A percentile compares a stretch with the other conserved stretches of the same genome.
Conservation (phyloP, 2,113 vertebrate species). For the Psammodynastes pulverulentus region DNA sequence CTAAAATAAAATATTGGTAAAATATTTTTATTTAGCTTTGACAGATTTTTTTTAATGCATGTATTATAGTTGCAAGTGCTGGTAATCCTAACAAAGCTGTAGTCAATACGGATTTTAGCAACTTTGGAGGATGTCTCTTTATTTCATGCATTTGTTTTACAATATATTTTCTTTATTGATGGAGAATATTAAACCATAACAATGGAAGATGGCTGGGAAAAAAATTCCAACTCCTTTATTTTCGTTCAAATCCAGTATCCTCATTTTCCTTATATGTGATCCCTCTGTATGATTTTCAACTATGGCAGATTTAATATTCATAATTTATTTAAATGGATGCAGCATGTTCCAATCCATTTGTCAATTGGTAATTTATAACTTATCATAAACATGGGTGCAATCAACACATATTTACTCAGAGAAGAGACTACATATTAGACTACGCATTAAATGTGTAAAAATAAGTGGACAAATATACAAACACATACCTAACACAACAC, state of each 20-base stretch:
- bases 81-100: neutral
- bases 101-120: neutral
- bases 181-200: slow-evolving; percentile 6
- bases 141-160: slow-evolving; percentile 50
- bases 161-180: neutral
- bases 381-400: slow-evolving; percentile 51
- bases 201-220: slow-evolving; percentile 33
- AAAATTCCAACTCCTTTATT: slow-evolving; percentile 21
- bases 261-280: slow-evolving; percentile 47
- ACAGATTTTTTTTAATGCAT: slow-evolving; percentile 19
- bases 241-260: slow-evolving; percentile 22
- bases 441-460: slow-evolving; percentile 40
- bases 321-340: slow-evolving; percentile 45
- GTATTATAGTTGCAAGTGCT: slow-evolving; percentile 46
- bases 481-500: neutral
- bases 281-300: slow-evolving; percentile 50
- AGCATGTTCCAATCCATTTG: slow-evolving; percentile 37
- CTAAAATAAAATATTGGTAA: slow-evolving; percentile 37
- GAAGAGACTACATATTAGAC: slow-evolving; percentile 45
- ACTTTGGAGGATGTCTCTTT: slow-evolving; percentile 34
- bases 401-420: slow-evolving; percentile 59
- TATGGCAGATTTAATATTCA: slow-evolving; percentile 37
- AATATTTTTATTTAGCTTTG: neutral
- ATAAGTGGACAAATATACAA: neutral
- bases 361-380: slow-evolving; percentile 33